These are phyloP conservation scores for Dendropsophus ebraccatus DNA, from an alignment of 2,113 vertebrate species.

Conservation along the genomic window DNA sequence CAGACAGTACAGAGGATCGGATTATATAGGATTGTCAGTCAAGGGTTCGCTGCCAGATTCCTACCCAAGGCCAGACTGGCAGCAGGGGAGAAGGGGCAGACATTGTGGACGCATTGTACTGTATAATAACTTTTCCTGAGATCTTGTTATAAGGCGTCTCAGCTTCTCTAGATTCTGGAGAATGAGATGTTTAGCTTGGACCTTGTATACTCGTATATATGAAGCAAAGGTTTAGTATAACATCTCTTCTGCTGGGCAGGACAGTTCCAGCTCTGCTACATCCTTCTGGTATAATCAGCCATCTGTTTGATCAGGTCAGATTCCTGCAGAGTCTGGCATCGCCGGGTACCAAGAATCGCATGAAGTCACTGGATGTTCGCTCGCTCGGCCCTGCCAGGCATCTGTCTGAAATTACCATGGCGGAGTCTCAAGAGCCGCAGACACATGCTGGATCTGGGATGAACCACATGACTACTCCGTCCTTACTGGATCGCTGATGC, in stretches of 20 bases:
- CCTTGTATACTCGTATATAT: background rate
- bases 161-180: background rate
- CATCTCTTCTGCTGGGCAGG: background rate
- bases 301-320: background rate
- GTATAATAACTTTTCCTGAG: background rate
- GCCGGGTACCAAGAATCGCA: background rate
- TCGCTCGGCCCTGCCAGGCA: background rate
- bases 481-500: background rate
- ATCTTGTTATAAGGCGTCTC: background rate
- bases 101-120: no score
- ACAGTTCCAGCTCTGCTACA: background rate
- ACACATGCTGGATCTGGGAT: background rate
- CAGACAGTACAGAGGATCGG: no score
- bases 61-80: no score
- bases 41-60: no score
- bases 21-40: no score
- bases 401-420: background rate
- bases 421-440: background rate
- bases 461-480: background rate
- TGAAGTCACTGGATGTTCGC: background rate
- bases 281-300: background rate
- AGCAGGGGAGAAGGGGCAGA: no score
- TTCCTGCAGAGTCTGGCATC: slow-evolving; percentile 3
- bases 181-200: background rate
- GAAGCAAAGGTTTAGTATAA: background rate